phyloP scores from a whole-genome alignment of 2,113 vertebrate species.

The Propithecus coquereli region DNA sequence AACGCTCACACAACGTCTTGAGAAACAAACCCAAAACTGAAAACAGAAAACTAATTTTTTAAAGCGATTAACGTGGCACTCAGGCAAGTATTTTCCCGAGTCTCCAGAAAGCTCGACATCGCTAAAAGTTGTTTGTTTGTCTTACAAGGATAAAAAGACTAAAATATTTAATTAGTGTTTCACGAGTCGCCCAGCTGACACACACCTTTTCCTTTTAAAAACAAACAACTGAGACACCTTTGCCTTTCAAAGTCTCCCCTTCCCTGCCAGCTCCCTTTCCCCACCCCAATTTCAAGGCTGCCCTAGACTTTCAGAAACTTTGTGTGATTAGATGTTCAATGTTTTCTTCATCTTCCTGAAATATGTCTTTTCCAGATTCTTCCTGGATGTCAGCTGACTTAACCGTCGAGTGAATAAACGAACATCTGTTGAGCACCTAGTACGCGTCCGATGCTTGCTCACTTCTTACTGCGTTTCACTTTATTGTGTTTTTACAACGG shows the following conservation, averaged over 20 bases:
- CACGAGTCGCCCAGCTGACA: conserved; percentile 54
- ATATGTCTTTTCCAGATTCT: not conserved
- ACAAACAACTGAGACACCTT: conserved; percentile 18
- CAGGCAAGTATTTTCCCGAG: conserved; percentile 46
- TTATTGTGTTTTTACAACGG: not conserved
- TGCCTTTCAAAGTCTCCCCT: not conserved
- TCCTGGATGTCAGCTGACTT: not conserved
- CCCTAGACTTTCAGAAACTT: not conserved
- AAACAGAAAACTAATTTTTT: conserved; percentile 28
- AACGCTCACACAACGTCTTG: not conserved
- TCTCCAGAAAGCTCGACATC: conserved; percentile 44
- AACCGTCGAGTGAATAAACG: not conserved
- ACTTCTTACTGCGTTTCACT: not conserved
- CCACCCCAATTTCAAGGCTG: not conserved
- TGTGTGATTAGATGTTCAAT: not conserved
- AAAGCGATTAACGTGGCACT: conserved; percentile 45
- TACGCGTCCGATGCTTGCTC: not conserved
- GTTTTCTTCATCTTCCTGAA: not conserved
- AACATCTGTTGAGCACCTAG: not conserved
- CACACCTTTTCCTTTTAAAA: conserved; percentile 60
- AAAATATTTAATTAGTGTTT: conserved; percentile 62
- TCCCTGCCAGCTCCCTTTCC: not conserved
- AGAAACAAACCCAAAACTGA: not conserved
- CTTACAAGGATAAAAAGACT: conserved; percentile 52
- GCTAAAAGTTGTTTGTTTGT: conserved; percentile 56